A percentile compares a stretch with the other conserved stretches of the same genome.
These are phyloP conservation scores for Plecturocebus donacophilus DNA, from an alignment of 2,113 vertebrate species.

Conservation along the genomic window DNA sequence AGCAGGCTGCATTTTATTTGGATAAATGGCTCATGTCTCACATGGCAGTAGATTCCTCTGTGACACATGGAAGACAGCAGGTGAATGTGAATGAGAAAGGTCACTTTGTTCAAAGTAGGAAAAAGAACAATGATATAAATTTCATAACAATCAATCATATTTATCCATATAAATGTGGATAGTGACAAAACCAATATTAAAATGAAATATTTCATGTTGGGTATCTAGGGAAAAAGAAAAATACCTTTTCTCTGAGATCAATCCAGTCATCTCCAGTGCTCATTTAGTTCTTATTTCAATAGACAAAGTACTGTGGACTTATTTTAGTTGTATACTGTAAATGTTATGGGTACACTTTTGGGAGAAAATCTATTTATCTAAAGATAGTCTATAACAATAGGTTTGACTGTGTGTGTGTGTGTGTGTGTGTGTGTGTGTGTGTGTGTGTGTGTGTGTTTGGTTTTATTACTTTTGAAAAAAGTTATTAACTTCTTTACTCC, in stretches of 20 bases:
- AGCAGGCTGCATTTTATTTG: conserved; percentile 30
- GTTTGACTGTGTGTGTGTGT: not conserved
- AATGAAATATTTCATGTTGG: conserved; percentile 21
- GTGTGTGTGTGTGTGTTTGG: no score
- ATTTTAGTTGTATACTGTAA: conserved; percentile 41
- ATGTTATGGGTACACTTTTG: not conserved
- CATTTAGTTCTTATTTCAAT: conserved; percentile 30
- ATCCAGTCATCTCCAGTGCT: conserved; percentile 21
- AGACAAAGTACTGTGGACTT: not conserved
- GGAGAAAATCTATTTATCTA: conserved; percentile 10
- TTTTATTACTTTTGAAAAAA: conserved; percentile 38
- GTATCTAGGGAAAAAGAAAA: conserved; percentile 26
- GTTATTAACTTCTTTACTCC: not conserved
- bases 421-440: no score
- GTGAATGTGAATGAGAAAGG: conserved; percentile 74
- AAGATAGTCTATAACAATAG: not conserved
- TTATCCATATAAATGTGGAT: conserved; percentile 38
- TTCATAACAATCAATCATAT: conserved; percentile 74
- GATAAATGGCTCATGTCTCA: conserved; percentile 66
- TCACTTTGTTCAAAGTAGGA: conserved; percentile 73
- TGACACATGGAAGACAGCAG: conserved; percentile 57
- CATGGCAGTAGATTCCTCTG: not conserved
- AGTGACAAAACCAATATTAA: conserved; percentile 41
- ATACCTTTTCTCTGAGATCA: not conserved
- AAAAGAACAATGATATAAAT: conserved; percentile 73